These are phyloP conservation scores for Hyles vespertilio DNA, from an alignment of 1,140 invertebrate species.

Conservation along the genomic window DNA sequence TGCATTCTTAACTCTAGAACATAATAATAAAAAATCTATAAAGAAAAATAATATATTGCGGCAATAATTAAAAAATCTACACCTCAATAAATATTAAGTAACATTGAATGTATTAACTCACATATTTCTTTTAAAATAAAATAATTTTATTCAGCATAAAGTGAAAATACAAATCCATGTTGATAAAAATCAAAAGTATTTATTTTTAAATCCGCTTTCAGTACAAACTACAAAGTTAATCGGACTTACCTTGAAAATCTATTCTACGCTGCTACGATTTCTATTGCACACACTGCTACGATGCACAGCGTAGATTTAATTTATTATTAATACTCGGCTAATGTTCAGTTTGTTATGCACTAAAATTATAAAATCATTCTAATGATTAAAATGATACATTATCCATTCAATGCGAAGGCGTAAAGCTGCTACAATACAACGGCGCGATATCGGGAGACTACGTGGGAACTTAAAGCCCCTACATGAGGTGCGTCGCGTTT, in stretches of 20 bases:
- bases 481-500: constrained; percentile 47
- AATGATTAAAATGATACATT: constrained; percentile 2
- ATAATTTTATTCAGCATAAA: too few species aligned
- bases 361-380: constrained; percentile 31
- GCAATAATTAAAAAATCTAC: too few species aligned
- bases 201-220: too few species aligned
- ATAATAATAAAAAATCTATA: too few species aligned
- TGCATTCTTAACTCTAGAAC: too few species aligned
- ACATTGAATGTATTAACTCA: too few species aligned
- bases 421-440: constrained; percentile 17
- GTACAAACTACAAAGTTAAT: too few species aligned
- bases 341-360: constrained; percentile 25
- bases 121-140: too few species aligned
- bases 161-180: too few species aligned
- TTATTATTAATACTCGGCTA: background rate
- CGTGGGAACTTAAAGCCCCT: constrained; percentile 26
- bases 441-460: constrained; percentile 36
- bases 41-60: too few species aligned
- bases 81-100: too few species aligned
- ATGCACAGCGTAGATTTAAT: constrained; percentile 27
- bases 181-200: too few species aligned
- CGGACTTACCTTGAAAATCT: constrained; percentile 41
- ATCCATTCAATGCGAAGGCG: background rate
- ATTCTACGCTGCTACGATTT: constrained; percentile 32
- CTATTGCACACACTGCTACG: constrained; percentile 47